Base-by-base conservation (phyloP, 2,113 vertebrate genomes). In the Peromyscus maniculatus region DNA sequence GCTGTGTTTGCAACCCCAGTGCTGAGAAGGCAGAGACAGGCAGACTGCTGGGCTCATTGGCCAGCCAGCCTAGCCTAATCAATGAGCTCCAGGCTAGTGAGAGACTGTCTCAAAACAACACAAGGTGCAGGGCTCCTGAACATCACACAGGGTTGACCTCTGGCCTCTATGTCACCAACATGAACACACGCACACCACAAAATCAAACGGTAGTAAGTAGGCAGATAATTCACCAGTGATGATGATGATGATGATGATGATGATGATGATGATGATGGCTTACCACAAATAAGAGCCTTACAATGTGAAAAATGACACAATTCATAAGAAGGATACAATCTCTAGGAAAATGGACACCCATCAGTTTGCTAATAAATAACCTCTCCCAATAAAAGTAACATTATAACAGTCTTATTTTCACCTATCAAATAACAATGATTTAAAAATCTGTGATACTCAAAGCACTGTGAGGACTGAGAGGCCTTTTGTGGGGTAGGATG, bases 341-440 rank as follows among this genome's bases (percentile, higher is more conserved):
- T 92, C 69, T 94, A 93, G 95, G 24, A 69, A 97, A 91, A 72
- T 55, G 28, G 77, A 43, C 12, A 88, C 77, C 24, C 11, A 19
- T 43, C 64, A 59, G n/a, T 39, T 83, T 39, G 13, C 36, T 83
- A 93, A 94, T 92, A 87, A 92, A 84, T 74, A 92, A 82, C 55
- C 46, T 92, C 59, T 79, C 62, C 52, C 39, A 95, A 87, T 72
- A 95, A 91, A 95, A 90, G 82, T 72, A 66, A 93, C 90, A 91
- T 64, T 83, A 91, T 72, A 93, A 67, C 59, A 89, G 2, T 39
- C 36, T 89, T 91, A 82, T 94, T 95, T 97, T 80, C 26, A 94
- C 77, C 71, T 78, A 36, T 83, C 71, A 89, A 91, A 49, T 91
- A 72, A 89, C 22, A 64, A 11, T 75, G 31, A 93, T 87, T 52